Evolutionary conservation across 1,140 invertebrate species (phyloP).

Genomic region (Drosophila nigrodunni): DNA sequence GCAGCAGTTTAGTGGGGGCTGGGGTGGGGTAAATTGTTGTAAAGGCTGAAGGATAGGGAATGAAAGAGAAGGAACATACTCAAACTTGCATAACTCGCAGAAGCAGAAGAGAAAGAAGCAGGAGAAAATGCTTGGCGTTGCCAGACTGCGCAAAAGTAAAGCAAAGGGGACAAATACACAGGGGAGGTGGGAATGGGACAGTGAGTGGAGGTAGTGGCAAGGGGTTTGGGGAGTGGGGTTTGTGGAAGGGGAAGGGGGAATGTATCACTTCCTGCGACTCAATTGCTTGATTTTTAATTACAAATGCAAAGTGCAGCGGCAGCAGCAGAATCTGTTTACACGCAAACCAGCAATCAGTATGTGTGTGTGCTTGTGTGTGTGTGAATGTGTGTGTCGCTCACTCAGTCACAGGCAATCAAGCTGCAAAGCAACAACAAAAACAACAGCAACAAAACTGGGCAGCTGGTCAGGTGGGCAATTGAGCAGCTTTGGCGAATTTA

Average conservation of each 20-base stretch:
- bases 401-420: conserved; percentile 50
- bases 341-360: conserved; percentile 52
- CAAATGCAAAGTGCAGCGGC: conserved; percentile 75
- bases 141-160: neutral
- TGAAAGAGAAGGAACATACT: conserved; percentile 7
- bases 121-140: conserved; percentile 6
- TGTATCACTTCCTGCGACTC: conserved; percentile 78
- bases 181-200: too few species aligned
- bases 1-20: conserved; percentile 6
- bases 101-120: neutral
- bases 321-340: conserved; percentile 54
- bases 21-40: too few species aligned
- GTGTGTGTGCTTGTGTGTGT: conserved; percentile 2
- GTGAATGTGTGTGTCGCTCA: conserved; percentile 32
- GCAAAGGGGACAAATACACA: neutral
- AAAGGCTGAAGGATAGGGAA: neutral
- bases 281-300: conserved; percentile 82
- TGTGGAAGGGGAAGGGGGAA: conserved; percentile 4
- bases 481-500: conserved; percentile 12
- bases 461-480: conserved; percentile 53
- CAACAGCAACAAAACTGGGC: conserved; percentile 10
- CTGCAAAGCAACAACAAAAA: conserved; percentile 20
- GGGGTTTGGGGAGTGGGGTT: too few species aligned
- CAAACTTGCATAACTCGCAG: conserved; percentile 46
- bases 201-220: neutral